A percentile compares a stretch with the other conserved stretches of the same genome.
Conservation (phyloP, 1,140 invertebrate genomes). For the Leucophenga varia region DNA sequence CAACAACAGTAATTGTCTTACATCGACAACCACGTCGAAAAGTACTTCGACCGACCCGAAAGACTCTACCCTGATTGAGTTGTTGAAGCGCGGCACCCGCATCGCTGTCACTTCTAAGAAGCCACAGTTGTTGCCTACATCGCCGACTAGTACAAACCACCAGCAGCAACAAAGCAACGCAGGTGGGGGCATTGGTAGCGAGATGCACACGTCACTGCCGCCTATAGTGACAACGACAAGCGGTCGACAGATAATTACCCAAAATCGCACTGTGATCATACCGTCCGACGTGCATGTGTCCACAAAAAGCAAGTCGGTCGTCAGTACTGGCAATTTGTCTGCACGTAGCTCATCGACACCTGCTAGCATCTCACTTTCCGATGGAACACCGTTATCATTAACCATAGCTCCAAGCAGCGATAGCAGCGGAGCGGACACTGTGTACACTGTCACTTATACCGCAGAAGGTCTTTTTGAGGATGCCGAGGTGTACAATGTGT, state of each 20-base stretch:
- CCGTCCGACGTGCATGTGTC: constrained; percentile 49
- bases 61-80: constrained; percentile 63
- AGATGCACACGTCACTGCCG: constrained; percentile 22
- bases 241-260: constrained; percentile 46
- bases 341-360: constrained; percentile 11
- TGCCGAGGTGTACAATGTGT: constrained; percentile 73
- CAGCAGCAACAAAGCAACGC: constrained; percentile 20
- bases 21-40: constrained; percentile 20
- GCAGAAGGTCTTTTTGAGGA: constrained; percentile 43
- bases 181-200: constrained; percentile 1
- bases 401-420: constrained; percentile 39
- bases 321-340: constrained; percentile 3
- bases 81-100: constrained; percentile 69
- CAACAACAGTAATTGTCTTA: constrained; percentile 17
- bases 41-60: constrained; percentile 50
- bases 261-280: constrained; percentile 52
- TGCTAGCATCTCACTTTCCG: constrained; percentile 32
- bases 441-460: constrained; percentile 40
- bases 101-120: constrained; percentile 63
- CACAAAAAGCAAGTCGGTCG: constrained; percentile 34
- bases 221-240: constrained; percentile 22
- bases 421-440: constrained; percentile 19
- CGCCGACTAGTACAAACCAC: constrained; percentile 16
- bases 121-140: constrained; percentile 17
- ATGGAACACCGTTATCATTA: constrained; percentile 43